Evolutionary conservation across 1,140 invertebrate species (phyloP), one percentile per base, ranked within the genome.

Genomic region (Cydia strobilella): DNA sequence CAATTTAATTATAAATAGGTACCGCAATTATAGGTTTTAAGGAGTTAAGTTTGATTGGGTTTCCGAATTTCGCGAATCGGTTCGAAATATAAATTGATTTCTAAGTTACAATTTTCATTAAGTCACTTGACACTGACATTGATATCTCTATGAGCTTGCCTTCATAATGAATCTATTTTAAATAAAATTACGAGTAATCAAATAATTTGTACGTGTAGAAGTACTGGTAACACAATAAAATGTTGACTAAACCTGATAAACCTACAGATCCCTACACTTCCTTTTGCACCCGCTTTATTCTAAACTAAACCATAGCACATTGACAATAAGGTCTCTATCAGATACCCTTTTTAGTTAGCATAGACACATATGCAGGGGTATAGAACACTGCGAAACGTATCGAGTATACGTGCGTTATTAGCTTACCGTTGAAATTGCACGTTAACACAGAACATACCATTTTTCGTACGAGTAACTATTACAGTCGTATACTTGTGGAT

Each of bases 331-430:
- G 48, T 1, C 12, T 18, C 13, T n/a, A 15, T 12, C 5, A n/a
- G 48, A 18, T 51, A 15, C 13, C 4, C 15, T 15, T 51, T 51
- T 51, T 1, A 51, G 48, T 1, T 51, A 18, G 7, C n/a, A 51
- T 51, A 51, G n/a, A 6, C 18, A 51, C 12, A 31, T 4, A 25
- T 2, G 9, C 63, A 65, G 63, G 63, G 27, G 63, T 27, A 27
- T 27, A 27, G 1, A 65, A 65, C 63, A 65, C 25, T 65, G 63
- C 10, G 27, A 13, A 27, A 15, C 15, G 27, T 3, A 27, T 65
- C 25, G 63, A n/a, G 63, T 31, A 23, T 31, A 31, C 63, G 27
- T 65, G 63, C 27, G 27, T 65, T 65, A 65, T 65, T 65, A 65
- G 63, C 63, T 27, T 27, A 27, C 15, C 63, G 25, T 35, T 27